These are phyloP conservation scores for Cheumatopsyche charites DNA, from an alignment of 1,140 invertebrate genomes.

Conservation along the genomic window DNA sequence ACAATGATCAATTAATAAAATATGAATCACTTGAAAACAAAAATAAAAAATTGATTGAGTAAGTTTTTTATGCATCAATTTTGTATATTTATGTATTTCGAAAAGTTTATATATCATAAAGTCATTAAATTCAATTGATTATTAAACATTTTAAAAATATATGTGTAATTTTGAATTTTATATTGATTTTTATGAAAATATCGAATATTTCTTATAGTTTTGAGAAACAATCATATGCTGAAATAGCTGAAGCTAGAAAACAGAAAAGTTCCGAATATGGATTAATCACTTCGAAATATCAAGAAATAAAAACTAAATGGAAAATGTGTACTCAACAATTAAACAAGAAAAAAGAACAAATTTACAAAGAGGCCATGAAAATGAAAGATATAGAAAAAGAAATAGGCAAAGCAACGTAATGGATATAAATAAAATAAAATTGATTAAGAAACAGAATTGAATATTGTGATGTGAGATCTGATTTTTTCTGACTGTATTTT, in stretches of 20 bases:
- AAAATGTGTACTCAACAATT: constrained; percentile 36
- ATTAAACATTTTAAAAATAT: constrained; percentile 49
- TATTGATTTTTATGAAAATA: background rate
- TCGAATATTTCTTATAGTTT: background rate
- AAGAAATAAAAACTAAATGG: constrained; percentile 26
- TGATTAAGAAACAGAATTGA: too few relatives aligned
- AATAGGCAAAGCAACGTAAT: constrained; percentile 47
- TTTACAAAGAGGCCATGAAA: constrained; percentile 52
- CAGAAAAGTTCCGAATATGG: constrained; percentile 14
- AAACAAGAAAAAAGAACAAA: constrained; percentile 50
- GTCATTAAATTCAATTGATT: too few relatives aligned
- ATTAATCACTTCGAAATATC: constrained; percentile 7
- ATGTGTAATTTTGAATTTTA: background rate
- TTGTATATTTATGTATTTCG: too few relatives aligned
- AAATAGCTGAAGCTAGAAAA: constrained; percentile 24
- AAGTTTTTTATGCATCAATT: too few relatives aligned
- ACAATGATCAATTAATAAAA: constrained; percentile 53
- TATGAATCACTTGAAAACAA: too few relatives aligned
- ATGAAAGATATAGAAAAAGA: constrained; percentile 52
- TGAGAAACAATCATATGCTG: constrained; percentile 16
- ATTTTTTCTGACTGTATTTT: constrained; percentile 17
- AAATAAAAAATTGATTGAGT: too few relatives aligned
- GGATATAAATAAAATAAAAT: too few relatives aligned
- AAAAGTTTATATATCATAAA: too few relatives aligned
- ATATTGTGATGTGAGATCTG: too few relatives aligned